Conservation (phyloP, 2,113 vertebrate species). For the Rissa tridactyla region DNA sequence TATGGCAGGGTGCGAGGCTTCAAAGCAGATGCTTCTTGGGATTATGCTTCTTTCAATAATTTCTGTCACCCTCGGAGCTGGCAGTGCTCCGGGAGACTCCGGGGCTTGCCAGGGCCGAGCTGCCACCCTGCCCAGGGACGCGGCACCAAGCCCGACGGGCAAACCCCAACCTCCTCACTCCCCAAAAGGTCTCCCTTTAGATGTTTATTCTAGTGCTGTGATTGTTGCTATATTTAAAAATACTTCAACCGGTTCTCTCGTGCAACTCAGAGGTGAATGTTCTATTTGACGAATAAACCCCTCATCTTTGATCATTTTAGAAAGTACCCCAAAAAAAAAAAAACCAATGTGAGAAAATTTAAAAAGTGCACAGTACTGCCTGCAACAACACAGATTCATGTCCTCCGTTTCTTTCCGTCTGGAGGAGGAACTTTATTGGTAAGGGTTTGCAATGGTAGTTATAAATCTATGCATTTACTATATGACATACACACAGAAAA, state of each 20-base stretch:
- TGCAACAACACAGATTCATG: not conserved
- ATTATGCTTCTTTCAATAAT: not conserved
- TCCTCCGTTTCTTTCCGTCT: not conserved
- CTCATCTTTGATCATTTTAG: not conserved
- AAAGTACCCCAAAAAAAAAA: not conserved
- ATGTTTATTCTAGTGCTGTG: not conserved
- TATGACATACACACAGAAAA: not conserved
- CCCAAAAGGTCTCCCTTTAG: not conserved
- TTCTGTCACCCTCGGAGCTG: not conserved
- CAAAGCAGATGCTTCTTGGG: not conserved
- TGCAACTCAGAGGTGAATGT: not conserved
- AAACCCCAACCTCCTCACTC: not conserved
- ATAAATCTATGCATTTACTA: not conserved
- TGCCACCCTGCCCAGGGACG: not conserved
- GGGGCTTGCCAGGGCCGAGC: not conserved
- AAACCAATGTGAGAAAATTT: not conserved
- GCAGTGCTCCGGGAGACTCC: not conserved
- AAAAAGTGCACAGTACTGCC: not conserved
- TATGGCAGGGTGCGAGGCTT: not conserved
- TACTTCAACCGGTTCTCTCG: not conserved
- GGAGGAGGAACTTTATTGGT: not conserved
- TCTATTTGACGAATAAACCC: not conserved
- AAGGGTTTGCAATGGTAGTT: not conserved
- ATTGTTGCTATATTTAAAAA: not conserved
- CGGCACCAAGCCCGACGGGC: not conserved